These are phyloP conservation scores for Trichomalopsis sarcophagae DNA, from an alignment of 1,140 invertebrate genomes.

Conservation along the genomic window DNA sequence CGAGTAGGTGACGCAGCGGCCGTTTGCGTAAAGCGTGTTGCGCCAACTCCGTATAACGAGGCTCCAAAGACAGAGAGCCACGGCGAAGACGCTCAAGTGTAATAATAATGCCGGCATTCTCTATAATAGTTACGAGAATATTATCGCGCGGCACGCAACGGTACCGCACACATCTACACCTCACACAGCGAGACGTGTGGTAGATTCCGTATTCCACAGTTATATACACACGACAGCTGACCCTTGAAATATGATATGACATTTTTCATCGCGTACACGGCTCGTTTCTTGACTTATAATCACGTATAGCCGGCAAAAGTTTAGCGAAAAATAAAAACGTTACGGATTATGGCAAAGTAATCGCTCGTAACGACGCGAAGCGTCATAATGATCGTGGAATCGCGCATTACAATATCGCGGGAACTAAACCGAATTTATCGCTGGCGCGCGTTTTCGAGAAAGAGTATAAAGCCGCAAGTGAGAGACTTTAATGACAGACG, in stretches of 20 bases:
- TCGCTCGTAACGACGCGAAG: not conserved
- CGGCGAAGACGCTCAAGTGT: not conserved
- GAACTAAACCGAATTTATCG: not conserved
- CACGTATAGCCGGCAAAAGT: not conserved
- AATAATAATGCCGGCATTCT: conserved; percentile 22
- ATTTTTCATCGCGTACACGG: not conserved
- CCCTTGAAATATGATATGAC: not conserved
- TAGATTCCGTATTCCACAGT: not conserved
- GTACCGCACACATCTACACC: not conserved
- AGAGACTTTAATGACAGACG: not conserved
- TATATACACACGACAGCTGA: not conserved
- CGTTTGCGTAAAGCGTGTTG: conserved; percentile 36
- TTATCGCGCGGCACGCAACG: conserved; percentile 17
- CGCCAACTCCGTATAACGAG: conserved; percentile 14
- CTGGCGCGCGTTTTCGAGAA: not conserved
- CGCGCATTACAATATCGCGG: not conserved
- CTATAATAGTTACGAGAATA: conserved; percentile 24
- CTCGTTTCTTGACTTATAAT: not conserved
- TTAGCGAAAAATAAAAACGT: not conserved
- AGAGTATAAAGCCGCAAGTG: not conserved
- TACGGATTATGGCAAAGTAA: not conserved
- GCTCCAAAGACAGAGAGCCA: not conserved
- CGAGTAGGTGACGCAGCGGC: not conserved
- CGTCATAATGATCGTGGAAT: not conserved
- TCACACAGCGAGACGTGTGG: not conserved